Base-by-base conservation (phyloP, 2,797 vertebrate species). In the Protonibea diacanthus region DNA sequence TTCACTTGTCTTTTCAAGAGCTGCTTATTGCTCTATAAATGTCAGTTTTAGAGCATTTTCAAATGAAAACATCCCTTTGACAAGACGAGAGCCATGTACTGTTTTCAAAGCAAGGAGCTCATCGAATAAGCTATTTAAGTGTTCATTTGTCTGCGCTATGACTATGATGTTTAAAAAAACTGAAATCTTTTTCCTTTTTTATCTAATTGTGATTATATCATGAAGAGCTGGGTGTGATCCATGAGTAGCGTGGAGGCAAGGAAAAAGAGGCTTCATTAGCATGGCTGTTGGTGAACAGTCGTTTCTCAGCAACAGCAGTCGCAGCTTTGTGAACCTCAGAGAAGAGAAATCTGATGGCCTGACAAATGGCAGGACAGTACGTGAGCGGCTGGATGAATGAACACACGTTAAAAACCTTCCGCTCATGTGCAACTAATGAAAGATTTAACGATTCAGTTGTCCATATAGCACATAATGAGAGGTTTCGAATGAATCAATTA, bases 41-140 rank as follows among this genome's bases (percentile, higher is more conserved):
- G 64, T 33, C 38, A 7, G 12, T 62, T 71, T 74, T 9, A 71
- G 6, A 51, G 14, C 49, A 33, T 56, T 62, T 77, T 45, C 33
- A 62, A 38, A 76, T 66, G 51, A 72, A 68, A 68, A 6, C n/a
- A 10, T 63, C 17, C 1, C 17, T 71, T 33, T 57, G 18, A 69
- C 21, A 20, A 64, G n/a, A n/a, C n/a, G 60, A 44, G 25, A 44
- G 20, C 2, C 20, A 0, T 47, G 33, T 13, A 40, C 8, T 53
- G 65, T 13, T 7, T 66, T 71, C 18, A 78, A 55, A 67, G 17
- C 47, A 52, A 57, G 14, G 25, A 63, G 10, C 44, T 74, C 21
- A 42, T 65, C 51, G 5, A 59, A 51, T 21, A 49, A 29, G 52
- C 45, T n/a, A 62, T 83, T 81, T 58, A 82, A 61, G 81, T 82